Percentiles rank a stretch among this genome's conserved stretches.
phyloP scores from a whole-genome alignment of 2,888 invertebrate species.

The Gastrophysa polygoni region DNA sequence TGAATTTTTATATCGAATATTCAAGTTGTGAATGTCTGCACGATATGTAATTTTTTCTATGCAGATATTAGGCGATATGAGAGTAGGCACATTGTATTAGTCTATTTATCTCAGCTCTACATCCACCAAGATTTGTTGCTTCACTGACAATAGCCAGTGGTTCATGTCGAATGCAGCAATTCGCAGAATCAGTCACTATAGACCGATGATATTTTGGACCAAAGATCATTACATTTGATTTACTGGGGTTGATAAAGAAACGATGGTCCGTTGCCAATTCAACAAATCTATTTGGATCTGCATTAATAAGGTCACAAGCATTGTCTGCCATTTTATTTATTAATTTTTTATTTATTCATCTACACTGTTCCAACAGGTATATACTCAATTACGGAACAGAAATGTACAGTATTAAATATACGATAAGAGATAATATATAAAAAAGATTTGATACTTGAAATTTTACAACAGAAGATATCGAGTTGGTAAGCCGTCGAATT shows the following conservation, averaged over 20 bases:
- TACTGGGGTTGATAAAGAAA: constrained; percentile 2
- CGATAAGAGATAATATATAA: too few species aligned
- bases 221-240: constrained; percentile 13
- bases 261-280: constrained; percentile 7
- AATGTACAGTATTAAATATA: too few species aligned
- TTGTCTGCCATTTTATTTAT: background rate
- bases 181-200: background rate
- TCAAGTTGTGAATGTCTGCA: constrained; percentile 12
- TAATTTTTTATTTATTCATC: too few species aligned
- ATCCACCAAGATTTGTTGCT: background rate
- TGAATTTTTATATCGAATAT: constrained; percentile 10
- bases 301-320: constrained; percentile 2
- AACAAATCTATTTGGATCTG: constrained; percentile 10
- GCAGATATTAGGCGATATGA: background rate
- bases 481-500: too few species aligned
- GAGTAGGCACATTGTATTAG: background rate
- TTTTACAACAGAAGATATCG: too few species aligned
- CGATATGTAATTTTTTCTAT: constrained; percentile 6
- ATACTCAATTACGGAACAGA: too few species aligned
- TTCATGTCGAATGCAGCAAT: background rate
- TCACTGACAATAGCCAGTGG: background rate
- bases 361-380: too few species aligned
- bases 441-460: too few species aligned
- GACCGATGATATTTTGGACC: background rate
- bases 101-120: background rate